Evolutionary conservation across 2,888 invertebrate species (phyloP), one percentile per base, ranked within the genome.

Genomic region (Chrysomela aeneicollis): DNA sequence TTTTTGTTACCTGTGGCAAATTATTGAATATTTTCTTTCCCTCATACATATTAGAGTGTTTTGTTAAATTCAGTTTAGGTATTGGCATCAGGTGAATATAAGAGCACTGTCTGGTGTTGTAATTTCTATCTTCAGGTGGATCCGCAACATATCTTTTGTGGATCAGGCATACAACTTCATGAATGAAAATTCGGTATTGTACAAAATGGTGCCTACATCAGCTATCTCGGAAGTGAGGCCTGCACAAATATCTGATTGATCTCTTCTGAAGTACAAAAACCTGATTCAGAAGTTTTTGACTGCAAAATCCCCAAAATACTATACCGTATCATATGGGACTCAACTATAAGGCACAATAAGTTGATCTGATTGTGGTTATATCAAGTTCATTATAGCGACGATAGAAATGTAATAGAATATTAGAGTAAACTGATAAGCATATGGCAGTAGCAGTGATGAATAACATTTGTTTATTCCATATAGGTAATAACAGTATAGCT

Each of bases 1-100:
- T 35, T 46, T 46, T 26, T 49, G 55, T 64, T 61, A 50, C n/a
- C 22, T 59, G 22, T 32, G 32, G 50, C 17, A 52, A 22, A 15
- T 60, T 21, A 59, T 53, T 26, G 37, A 37, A 52, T 57, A 32
- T 37, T 6, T 46, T 47, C 5, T 47, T 47, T 17, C 12, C 47
- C 17, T 35, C 35, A 35, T 35, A 35, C 35, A 35, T 35, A 35
- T 35, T 35, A 35, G 10, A 35, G 35, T 35, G 35, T 35, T 35
- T 10, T 35, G 35, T 35, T 35, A 26, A 26, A 6, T 3, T 26
- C n/a, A 26, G 17, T 42, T 42, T 9, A 10, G n/a, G 42, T 17
- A 42, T 42, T 42, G 17, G 42, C n/a, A n/a, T n/a, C n/a, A 42
- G 42, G 42, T 42, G 42, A 42, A 42, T 42, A 9, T 42, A 6